Evolutionary conservation across 2,888 invertebrate genomes (phyloP), one percentile per base, ranked within the genome.

Genomic region (Spilarctia lutea): DNA sequence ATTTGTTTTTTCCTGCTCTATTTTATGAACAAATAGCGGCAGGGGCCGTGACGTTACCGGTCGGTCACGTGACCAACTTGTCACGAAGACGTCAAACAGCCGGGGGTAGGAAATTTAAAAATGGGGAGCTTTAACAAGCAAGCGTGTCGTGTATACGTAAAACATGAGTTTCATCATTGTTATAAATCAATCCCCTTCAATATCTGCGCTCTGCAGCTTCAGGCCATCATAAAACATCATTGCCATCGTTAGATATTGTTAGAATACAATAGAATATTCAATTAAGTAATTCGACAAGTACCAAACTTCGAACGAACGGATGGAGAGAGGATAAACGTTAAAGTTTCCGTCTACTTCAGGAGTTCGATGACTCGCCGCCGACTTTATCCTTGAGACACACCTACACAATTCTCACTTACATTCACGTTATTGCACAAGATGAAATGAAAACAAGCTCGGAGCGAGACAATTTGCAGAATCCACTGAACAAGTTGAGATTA

Each of bases 321-420:
- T 71, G 69, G 52, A 71, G 72, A 52, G 52, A 68, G 65, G 72
- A 78, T 68, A 73, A 74, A 74, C 42, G 76, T 65, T 65, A 85
- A 83, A 83, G 79, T 85, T 75, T 66, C 74, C 75, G 75, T 82
- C 79, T 77, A 78, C 78, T 77, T 77, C 77, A 73, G 68, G 75
- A 85, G 89, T 90, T 91, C 91, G 81, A 85, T 81, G 91, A 90
- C 91, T 86, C 85, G 83, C 83, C 68, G 45, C 63, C 71, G 65
- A 75, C 71, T 24, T 24, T 71, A 20, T 67, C 75, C 79, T 76
- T 16, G 73, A 78, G 76, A 85, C 85, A 78, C 79, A 81, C 75
- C 84, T 80, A 81, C 81, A 71, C 71, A 56, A 74, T 69, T 45
- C 71, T 27, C 30, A 30, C 42, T 63, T 69, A 60, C 63, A 78